phyloP scores from a whole-genome alignment of 1,140 invertebrate genomes.

The Trichoplusia ni region DNA sequence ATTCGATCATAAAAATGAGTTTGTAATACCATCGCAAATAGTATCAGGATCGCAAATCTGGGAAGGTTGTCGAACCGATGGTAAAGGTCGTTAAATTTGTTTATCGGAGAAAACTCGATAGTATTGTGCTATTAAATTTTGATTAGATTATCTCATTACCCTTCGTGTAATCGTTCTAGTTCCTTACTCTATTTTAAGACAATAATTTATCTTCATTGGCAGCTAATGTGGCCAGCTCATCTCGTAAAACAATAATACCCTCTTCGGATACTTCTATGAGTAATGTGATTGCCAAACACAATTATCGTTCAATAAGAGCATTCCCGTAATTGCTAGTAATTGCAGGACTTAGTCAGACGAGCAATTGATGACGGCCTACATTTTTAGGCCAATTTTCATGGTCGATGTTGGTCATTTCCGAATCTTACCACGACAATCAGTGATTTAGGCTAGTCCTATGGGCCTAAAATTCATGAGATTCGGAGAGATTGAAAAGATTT shows the following conservation, averaged over 20 bases:
- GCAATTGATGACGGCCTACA: not conserved
- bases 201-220: not conserved
- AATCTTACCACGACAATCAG: no score
- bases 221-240: conserved; percentile 1
- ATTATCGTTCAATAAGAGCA: conserved; percentile 28
- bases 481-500: no score
- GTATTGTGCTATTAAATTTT: no score
- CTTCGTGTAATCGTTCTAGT: not conserved
- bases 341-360: conserved; percentile 15
- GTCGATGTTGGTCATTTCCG: not conserved
- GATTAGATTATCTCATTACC: no score
- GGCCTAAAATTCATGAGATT: no score
- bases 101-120: no score
- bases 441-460: no score
- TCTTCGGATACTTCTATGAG: conserved; percentile 1
- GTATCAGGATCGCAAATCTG: no score
- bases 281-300: conserved; percentile 27
- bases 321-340: conserved; percentile 29
- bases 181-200: not conserved
- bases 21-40: no score
- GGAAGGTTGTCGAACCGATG: no score
- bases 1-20: no score
- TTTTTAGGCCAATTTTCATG: not conserved
- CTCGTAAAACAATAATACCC: conserved; percentile 16
- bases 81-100: no score